These are phyloP conservation scores for Neodiprion fabricii DNA, from an alignment of 1,140 invertebrate species.

Conservation along the genomic window DNA sequence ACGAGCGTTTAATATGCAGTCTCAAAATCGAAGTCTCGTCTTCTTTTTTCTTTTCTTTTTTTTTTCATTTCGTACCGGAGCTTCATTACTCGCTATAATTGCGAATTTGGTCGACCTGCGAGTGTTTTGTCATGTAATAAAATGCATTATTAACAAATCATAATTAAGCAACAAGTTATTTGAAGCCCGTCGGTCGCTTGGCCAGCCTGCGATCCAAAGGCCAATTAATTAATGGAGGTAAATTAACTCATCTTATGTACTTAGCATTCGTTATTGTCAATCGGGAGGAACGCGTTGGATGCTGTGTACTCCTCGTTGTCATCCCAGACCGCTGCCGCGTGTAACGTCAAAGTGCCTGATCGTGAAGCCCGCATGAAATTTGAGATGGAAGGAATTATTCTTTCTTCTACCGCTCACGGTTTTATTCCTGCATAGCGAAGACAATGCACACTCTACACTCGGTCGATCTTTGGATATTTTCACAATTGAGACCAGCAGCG, in stretches of 20 bases:
- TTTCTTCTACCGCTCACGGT: neutral
- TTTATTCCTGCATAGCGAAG: neutral
- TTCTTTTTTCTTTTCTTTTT: too few species aligned
- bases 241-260: slow-evolving; percentile 55
- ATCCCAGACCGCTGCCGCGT: too few species aligned
- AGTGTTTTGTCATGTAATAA: neutral
- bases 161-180: neutral
- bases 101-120: neutral
- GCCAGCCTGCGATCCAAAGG: neutral
- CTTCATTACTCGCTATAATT: neutral
- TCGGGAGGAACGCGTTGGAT: slow-evolving; percentile 38
- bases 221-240: slow-evolving; percentile 48
- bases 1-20: too few species aligned
- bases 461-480: too few species aligned
- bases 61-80: too few species aligned
- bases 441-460: too few species aligned
- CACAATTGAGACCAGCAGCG: neutral
- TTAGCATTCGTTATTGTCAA: slow-evolving; percentile 57
- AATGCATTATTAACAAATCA: slow-evolving; percentile 6
- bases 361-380: slow-evolving; percentile 2
- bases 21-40: too few species aligned
- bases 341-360: too few species aligned
- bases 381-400: neutral
- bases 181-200: neutral
- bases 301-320: neutral